Conservation (phyloP, 37 sponge, comb jelly and placozoan species). For the Petrosia ficiformis region DNA sequence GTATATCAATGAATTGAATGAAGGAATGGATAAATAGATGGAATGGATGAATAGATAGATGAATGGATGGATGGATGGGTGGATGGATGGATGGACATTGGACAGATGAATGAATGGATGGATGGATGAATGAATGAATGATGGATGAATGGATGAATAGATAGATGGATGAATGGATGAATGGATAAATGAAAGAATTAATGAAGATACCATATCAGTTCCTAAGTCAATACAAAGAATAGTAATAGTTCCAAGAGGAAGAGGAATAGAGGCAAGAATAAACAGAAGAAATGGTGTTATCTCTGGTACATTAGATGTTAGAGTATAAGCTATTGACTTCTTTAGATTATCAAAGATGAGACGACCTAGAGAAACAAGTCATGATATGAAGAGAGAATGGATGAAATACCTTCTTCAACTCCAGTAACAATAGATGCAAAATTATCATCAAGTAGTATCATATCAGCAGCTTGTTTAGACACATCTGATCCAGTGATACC, state of each 20-base stretch:
- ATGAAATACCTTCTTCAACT: slow-evolving; percentile 84
- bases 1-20: not conserved
- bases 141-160: no score
- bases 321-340: slow-evolving; percentile 98
- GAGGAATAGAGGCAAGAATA: slow-evolving; percentile 82
- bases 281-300: slow-evolving; percentile 93
- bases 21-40: not conserved
- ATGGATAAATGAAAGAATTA: no score
- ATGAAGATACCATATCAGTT: slow-evolving; percentile 91
- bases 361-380: slow-evolving; percentile 52
- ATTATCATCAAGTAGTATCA: slow-evolving; percentile 98
- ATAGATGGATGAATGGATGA: no score
- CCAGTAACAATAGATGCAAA: slow-evolving; percentile 99
- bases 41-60: no score
- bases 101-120: no score
- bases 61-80: no score
- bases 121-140: no score
- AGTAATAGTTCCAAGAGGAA: slow-evolving; percentile 91
- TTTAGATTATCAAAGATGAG: slow-evolving; percentile 99
- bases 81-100: no score
- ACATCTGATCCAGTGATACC: slow-evolving; percentile 99
- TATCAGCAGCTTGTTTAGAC: slow-evolving; percentile 98
- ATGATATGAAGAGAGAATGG: not conserved
- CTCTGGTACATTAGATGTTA: slow-evolving; percentile 98
- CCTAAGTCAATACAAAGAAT: slow-evolving; percentile 97